phyloP scores from a whole-genome alignment of 2,888 invertebrate genomes.

The Drosophila nr. medialis region DNA sequence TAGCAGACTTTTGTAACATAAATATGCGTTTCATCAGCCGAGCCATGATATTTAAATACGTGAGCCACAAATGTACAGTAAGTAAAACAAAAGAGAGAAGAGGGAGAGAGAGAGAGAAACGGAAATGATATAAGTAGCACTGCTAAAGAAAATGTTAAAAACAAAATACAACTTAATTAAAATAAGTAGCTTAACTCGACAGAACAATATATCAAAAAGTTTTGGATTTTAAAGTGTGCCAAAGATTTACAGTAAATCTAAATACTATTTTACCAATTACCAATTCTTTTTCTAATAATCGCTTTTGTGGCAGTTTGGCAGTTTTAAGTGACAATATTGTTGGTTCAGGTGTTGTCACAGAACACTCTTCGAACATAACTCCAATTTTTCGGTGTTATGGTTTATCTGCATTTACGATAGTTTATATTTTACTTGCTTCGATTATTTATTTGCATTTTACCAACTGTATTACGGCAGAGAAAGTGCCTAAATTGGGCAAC shows the following conservation, averaged over 20 bases:
- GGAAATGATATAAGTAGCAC: background rate
- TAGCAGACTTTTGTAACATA: slow-evolving; percentile 21
- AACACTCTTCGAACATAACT: background rate
- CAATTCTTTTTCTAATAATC: background rate
- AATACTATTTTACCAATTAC: background rate
- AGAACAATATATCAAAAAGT: background rate
- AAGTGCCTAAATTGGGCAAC: background rate
- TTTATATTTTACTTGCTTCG: background rate
- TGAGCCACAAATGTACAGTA: background rate
- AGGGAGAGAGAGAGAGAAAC: background rate
- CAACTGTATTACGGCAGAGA: background rate
- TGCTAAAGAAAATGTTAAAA: background rate
- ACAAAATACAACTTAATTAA: background rate
- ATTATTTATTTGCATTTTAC: background rate
- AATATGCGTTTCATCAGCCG: slow-evolving; percentile 56
- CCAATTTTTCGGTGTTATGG: background rate
- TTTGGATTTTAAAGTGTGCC: background rate
- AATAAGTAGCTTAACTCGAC: background rate
- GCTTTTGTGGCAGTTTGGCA: too few relatives aligned
- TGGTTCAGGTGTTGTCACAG: background rate
- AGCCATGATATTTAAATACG: slow-evolving; percentile 3
- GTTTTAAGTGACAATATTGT: background rate
- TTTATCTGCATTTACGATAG: too few relatives aligned
- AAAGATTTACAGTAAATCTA: background rate
- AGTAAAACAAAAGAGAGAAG: background rate